Base-by-base conservation (phyloP, 1,140 invertebrate genomes). In the Procambarus clarkii region DNA sequence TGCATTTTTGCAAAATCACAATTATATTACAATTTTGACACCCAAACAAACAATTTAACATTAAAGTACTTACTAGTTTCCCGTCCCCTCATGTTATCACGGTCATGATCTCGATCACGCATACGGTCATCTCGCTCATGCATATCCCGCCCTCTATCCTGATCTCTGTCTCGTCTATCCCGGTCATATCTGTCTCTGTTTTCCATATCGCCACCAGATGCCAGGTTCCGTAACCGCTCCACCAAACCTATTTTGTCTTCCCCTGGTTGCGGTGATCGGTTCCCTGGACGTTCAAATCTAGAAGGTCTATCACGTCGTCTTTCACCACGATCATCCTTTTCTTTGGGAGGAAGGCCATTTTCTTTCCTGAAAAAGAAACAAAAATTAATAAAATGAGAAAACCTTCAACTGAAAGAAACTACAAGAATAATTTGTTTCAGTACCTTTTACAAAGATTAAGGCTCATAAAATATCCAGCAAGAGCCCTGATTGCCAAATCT, bases 81-180 rank as follows among this genome's bases (percentile, higher is more conserved):
- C 44, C 87, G 60, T 86, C 45, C 69, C 64, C 84, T 86, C 46
- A 64, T n/a, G 18, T 74, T 58, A 74, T 86, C 84, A 74, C 64
- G 86, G 48, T 84, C 83, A 3, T 86, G 81, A 71, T 93, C 91
- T 21, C 92, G 91, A n/a, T 93, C 88, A 71, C 4, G 69, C n/a
- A 71, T 3, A 71, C 69, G 69, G 5, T 74, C 45, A 50, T 74
- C 34, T 86, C 83, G 21, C 45, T 74, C 83, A 48, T 50, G 71
- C 48, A 69, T 13, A 13, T 86, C 0, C 92, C 88, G 79, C n/a
- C 83, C 90, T 18, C 92, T 88, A 44, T 93, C 92, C 15, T 91
- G 92, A 21, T 92, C 93, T 60, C 90, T 92, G 24, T 86, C 88
- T 24, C 81, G 77, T 58, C 85, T 76, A 24, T 93, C 93, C 45